A percentile compares a stretch with the other conserved stretches of the same genome.
Conservation (phyloP, 2,888 invertebrate genomes). For the Macrosoma leucophasiata region DNA sequence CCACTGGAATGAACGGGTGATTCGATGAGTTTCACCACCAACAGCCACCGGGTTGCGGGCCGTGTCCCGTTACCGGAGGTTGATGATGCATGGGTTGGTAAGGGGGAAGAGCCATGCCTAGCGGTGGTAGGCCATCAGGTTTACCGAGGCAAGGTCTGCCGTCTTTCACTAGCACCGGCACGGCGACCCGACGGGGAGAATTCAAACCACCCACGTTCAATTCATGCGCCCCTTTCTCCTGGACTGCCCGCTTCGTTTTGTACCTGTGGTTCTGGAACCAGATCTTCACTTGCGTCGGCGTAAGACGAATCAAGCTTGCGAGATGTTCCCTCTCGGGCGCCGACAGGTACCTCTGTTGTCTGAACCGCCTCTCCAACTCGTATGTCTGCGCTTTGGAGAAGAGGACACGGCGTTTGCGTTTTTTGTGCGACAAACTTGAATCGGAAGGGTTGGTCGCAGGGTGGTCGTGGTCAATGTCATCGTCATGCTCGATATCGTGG, state of each 20-base stretch:
- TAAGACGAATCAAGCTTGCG: conserved; percentile 94
- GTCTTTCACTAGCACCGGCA: conserved; percentile 95
- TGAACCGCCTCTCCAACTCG: conserved; percentile 94
- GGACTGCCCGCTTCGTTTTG: conserved; percentile 98
- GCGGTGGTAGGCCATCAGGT: conserved; percentile 67
- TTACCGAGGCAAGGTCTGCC: conserved; percentile 90
- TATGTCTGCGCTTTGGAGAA: conserved; percentile 99
- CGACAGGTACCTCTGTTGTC: conserved; percentile 96
- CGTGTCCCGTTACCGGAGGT: conserved; percentile 51
- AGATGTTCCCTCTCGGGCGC: conserved; percentile 98
- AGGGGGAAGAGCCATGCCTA: conserved; percentile 69
- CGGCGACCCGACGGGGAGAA: conserved; percentile 93
- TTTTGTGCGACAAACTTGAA: conserved; percentile 81
- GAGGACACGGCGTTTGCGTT: conserved; percentile 95
- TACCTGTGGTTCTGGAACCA: conserved; percentile 99
- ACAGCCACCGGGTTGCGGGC: conserved; percentile 59
- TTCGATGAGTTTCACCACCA: conserved; percentile 68
- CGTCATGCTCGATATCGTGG: conserved; percentile 76
- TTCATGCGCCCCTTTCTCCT: conserved; percentile 89
- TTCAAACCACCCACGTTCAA: conserved; percentile 80
- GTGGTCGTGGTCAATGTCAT: conserved; percentile 72
- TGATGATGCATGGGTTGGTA: conserved; percentile 66
- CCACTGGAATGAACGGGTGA: conserved; percentile 33
- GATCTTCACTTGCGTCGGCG: conserved; percentile 98
- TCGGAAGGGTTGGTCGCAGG: conserved; percentile 48